A percentile compares a stretch with the other conserved stretches of the same genome.
These are phyloP conservation scores for Nephrocerus scutellatus DNA, from an alignment of 2,888 invertebrate genomes.

Conservation along the genomic window DNA sequence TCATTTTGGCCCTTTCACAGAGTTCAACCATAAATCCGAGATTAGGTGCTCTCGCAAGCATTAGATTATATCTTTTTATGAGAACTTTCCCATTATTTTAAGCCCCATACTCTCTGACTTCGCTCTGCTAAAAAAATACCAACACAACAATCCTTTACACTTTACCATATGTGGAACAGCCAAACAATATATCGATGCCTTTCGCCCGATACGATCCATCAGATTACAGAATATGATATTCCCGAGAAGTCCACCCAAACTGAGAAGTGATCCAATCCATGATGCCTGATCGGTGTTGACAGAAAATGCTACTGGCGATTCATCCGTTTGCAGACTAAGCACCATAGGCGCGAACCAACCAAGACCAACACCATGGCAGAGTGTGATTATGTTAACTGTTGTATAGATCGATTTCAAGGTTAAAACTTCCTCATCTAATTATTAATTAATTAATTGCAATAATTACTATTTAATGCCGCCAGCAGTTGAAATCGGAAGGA, in stretches of 20 bases:
- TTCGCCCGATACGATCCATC: conserved; percentile 37
- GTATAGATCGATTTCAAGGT: not conserved
- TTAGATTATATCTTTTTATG: not conserved
- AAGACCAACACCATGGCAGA: conserved; percentile 38
- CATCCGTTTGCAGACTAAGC: conserved; percentile 28
- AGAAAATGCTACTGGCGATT: conserved; percentile 33
- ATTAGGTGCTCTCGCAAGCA: not conserved
- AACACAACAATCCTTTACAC: too few relatives aligned
- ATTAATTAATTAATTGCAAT: not conserved
- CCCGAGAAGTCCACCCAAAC: conserved; percentile 38
- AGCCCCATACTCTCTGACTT: not conserved
- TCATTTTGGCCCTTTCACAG: too few relatives aligned
- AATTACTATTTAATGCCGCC: conserved; percentile 32
- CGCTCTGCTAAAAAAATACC: not conserved
- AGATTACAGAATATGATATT: conserved; percentile 35
- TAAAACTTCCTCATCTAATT: not conserved
- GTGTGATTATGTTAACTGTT: conserved; percentile 35
- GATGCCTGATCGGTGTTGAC: conserved; percentile 37
- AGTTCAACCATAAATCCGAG: not conserved
- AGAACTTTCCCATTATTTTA: not conserved
- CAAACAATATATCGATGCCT: conserved; percentile 33
- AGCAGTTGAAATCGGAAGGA: conserved; percentile 31
- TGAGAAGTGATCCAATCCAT: conserved; percentile 40
- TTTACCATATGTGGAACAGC: conserved; percentile 42
- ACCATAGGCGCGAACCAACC: conserved; percentile 43